Conservation (phyloP, 2,113 vertebrate species). For the Ondatra zibethicus region DNA sequence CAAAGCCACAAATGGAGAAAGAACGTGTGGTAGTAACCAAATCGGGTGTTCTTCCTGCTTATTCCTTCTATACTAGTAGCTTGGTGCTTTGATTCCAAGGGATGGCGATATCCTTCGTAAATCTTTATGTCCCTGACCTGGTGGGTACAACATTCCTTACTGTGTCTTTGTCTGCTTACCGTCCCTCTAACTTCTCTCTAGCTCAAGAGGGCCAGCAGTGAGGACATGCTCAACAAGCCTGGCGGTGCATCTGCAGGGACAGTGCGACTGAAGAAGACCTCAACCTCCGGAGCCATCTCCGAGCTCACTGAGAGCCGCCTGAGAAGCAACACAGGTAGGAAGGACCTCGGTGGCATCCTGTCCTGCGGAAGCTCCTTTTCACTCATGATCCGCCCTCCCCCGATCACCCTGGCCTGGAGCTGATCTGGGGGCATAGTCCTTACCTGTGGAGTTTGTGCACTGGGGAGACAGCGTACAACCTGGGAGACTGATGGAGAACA, state of each 20-base stretch:
- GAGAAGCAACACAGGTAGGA: constrained; percentile 89
- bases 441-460: not conserved
- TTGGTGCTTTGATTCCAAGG: not conserved
- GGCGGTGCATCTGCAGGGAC: constrained; percentile 81
- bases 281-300: constrained; percentile 93
- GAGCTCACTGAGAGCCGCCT: constrained; percentile 92
- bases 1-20: not conserved
- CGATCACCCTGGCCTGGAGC: not conserved
- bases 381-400: not conserved
- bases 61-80: not conserved
- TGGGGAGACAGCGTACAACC: not conserved
- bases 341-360: too few species aligned
- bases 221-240: constrained; percentile 94
- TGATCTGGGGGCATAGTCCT: not conserved
- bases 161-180: not conserved
- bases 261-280: constrained; percentile 93
- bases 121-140: not conserved
- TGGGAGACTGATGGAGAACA: not conserved
- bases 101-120: not conserved
- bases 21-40: not conserved
- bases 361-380: not conserved
- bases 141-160: not conserved
- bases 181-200: constrained; percentile 68
- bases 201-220: constrained; percentile 97
- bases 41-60: not conserved